Base-by-base conservation (phyloP, 2,797 vertebrate genomes). In the Clarias pachynema region DNA sequence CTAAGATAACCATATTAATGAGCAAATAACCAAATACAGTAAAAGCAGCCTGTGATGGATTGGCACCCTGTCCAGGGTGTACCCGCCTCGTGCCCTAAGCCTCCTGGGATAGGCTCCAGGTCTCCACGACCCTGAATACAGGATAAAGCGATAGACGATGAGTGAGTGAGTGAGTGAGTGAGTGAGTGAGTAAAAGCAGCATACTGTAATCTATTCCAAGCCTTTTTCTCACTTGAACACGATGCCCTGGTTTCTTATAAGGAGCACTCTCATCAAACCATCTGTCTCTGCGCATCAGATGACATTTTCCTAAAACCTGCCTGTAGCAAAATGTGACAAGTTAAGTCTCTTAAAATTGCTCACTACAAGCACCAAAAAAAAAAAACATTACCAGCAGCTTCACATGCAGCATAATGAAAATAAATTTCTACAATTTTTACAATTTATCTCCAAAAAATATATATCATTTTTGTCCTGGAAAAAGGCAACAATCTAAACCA, bases 211-310 rank as follows among this genome's bases (percentile, higher is more conserved):
- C 20, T 84, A 86, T 40, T 82, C 44, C n/a, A 63, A 63, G 79
- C 53, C 81, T 56, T 65, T 60, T 84, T 31, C 26, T 7, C 16
- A 14, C 10, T 75, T n/a, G 59, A 86, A 86, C 88, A 91, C 49
- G 56, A 72, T 73, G 89, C 75, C 84, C 81, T 85, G 56, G 77
- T 84, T 89, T 66, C 69, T 90, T 14, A 87, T 49, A 85, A 88
- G 70, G 60, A 83, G 37, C 56, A 79, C 81, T 91, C 65, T 91
- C 65, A 82, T 90, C 79, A 91, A 91, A 92, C 68, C 85, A 90
- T 90, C 91, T 87, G 91, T 91, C 92, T 88, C 88, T 82, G 88
- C 84, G 85, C 90, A 93, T 93, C 87, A 91, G 87, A 89, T 91
- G 90, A 90, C 90, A 92, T 92, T 91, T 92, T 90, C 83, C 85